Conservation (phyloP, 1,140 invertebrate species). For the Leptoteleia sp. region DNA sequence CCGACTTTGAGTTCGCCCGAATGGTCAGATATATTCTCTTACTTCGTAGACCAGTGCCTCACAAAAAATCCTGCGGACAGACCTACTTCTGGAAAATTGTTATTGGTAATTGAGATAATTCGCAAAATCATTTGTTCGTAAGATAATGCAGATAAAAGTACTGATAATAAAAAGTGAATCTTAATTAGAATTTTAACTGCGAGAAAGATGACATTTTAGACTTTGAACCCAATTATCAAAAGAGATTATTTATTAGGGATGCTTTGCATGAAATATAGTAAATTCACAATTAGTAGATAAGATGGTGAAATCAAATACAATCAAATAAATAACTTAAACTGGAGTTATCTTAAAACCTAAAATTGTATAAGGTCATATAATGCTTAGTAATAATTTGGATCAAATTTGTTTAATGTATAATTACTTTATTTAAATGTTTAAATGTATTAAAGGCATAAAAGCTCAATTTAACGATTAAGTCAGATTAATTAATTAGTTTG, state of each 20-base stretch:
- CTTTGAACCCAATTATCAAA: slow-evolving; percentile 1
- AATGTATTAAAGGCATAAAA: no score
- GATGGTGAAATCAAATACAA: no score
- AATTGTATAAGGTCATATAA: no score
- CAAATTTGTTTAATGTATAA: no score
- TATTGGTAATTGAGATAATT: slow-evolving; percentile 80
- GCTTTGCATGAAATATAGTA: background rate
- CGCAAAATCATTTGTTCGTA: background rate
- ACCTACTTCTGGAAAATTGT: slow-evolving; percentile 90
- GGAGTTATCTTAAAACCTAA: no score
- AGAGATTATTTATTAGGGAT: background rate
- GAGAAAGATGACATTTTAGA: slow-evolving; percentile 1
- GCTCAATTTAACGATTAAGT: no score
- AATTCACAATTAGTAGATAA: no score
- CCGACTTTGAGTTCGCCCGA: slow-evolving; percentile 92
- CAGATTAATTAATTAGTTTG: no score
- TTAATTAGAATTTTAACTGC: background rate
- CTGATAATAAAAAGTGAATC: background rate
- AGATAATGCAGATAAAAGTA: no score
- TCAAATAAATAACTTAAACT: no score
- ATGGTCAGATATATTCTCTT: slow-evolving; percentile 95
- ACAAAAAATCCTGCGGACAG: slow-evolving; percentile 96
- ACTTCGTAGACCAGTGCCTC: slow-evolving; percentile 98
- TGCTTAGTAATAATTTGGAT: no score
- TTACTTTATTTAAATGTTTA: no score